Evolutionary conservation across 2,888 invertebrate genomes (phyloP).

Genomic region (Achlya flavicornis): DNA sequence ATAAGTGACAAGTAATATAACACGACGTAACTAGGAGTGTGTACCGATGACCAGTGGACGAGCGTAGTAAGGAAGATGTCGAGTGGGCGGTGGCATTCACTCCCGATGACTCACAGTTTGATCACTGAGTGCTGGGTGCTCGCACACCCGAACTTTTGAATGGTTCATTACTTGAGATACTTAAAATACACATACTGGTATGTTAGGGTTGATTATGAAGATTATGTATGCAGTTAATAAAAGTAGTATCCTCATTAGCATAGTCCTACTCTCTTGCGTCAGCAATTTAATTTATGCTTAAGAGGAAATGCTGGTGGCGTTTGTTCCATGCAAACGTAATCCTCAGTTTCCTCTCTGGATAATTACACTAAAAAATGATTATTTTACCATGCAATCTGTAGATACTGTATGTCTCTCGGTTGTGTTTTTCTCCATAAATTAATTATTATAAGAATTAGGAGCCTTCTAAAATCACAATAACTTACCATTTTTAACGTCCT

Average conservation of each 20-base stretch:
- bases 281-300: not conserved
- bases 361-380: too few relatives aligned
- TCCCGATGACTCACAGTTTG: constrained; percentile 43
- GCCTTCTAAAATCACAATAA: too few relatives aligned
- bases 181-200: not conserved
- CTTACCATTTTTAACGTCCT: too few relatives aligned
- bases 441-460: too few relatives aligned
- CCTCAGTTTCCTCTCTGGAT: too few relatives aligned
- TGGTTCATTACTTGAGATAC: not conserved
- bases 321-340: too few relatives aligned
- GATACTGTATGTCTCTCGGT: too few relatives aligned
- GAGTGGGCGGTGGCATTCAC: constrained; percentile 48
- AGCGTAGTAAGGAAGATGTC: constrained; percentile 39
- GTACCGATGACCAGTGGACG: constrained; percentile 25
- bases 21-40: constrained; percentile 31
- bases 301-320: too few relatives aligned
- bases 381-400: too few relatives aligned
- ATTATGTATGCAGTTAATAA: not conserved
- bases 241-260: not conserved
- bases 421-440: too few relatives aligned
- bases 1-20: not conserved
- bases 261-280: not conserved
- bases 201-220: not conserved
- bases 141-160: not conserved
- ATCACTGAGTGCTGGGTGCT: not conserved